Evolutionary conservation across 2,888 invertebrate species (phyloP).

Genomic region (Melinopterus prodromus): DNA sequence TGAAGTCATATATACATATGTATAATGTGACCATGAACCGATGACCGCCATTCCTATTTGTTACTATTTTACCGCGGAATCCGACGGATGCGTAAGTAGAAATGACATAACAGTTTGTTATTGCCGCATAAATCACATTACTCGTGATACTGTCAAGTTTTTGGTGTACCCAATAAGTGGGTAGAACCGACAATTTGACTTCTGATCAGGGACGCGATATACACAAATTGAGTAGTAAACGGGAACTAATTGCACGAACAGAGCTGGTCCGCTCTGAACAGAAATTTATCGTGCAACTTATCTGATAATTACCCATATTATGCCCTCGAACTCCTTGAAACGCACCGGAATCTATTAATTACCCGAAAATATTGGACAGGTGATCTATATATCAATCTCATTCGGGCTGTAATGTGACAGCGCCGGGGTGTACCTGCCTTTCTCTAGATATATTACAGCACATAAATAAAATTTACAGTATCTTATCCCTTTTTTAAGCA

Average conservation of each 20-base stretch:
- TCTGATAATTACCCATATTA: constrained; percentile 24
- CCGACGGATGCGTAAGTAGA: no score
- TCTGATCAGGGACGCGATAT: not conserved
- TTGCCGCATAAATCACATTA: not conserved
- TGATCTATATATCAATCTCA: constrained; percentile 37
- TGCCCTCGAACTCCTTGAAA: not conserved
- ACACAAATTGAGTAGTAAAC: not conserved
- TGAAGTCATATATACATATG: no score
- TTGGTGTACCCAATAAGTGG: not conserved
- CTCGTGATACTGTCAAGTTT: not conserved
- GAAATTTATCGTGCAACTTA: constrained; percentile 10
- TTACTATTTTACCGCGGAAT: no score
- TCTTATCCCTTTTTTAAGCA: not conserved
- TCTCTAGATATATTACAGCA: not conserved
- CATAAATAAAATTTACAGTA: not conserved
- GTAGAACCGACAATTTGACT: not conserved
- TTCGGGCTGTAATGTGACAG: constrained; percentile 6
- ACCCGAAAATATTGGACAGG: constrained; percentile 34
- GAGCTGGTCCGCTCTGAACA: not conserved
- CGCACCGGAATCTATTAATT: constrained; percentile 31
- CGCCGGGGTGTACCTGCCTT: not conserved
- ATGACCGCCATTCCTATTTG: no score
- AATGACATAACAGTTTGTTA: not conserved
- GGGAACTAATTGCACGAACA: not conserved
- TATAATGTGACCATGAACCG: no score